These are phyloP conservation scores for Esox niger DNA, from an alignment of 2,113 vertebrate species.

Conservation along the genomic window DNA sequence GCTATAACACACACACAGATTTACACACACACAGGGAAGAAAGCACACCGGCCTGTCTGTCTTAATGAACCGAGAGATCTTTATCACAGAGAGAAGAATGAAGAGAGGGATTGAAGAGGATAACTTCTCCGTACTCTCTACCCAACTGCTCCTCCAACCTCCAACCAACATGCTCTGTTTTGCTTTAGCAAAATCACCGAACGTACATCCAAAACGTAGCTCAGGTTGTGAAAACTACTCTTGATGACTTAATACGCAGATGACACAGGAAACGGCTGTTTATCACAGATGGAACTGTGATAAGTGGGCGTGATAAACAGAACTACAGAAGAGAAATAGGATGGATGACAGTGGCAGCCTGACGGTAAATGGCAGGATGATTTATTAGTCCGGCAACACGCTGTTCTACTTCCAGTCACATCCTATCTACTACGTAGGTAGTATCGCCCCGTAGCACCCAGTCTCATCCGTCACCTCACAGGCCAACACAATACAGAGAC, in stretches of 20 bases:
- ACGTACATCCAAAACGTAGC: neutral
- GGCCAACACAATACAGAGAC: neutral
- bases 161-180: neutral
- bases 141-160: neutral
- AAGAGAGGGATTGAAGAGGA: constrained; percentile 4
- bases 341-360: constrained; percentile 4
- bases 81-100: constrained; percentile 4
- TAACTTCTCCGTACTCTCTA: constrained; percentile 13
- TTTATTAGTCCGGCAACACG: neutral
- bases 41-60: constrained; percentile 15
- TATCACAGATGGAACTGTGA: neutral
- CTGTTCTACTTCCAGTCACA: neutral
- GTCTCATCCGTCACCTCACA: neutral
- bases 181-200: neutral
- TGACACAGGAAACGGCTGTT: neutral
- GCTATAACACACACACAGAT: constrained; percentile 25
- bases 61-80: constrained; percentile 34
- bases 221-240: neutral
- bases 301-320: neutral
- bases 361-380: neutral
- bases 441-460: too few species aligned
- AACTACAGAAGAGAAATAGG: neutral
- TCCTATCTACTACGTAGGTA: too few species aligned
- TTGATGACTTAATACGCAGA: neutral
- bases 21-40: constrained; percentile 11